These are phyloP conservation scores for Platygyra sinensis DNA, from an alignment of 64 coral and sea anemone species.

Conservation along the genomic window DNA sequence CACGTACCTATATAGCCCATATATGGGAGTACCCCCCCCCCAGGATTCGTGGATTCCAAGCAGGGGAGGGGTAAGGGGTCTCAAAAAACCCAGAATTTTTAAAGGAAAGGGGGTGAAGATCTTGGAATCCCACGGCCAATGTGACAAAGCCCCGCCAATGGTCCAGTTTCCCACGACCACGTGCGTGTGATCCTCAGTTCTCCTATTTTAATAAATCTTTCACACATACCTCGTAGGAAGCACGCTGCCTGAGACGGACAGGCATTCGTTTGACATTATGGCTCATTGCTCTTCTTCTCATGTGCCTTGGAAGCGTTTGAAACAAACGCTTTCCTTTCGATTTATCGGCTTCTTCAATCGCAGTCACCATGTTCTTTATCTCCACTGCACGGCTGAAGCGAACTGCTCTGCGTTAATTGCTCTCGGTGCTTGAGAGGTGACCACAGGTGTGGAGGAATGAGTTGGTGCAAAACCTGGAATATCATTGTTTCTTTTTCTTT, in stretches of 20 bases:
- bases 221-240: conserved; percentile 60
- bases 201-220: not conserved
- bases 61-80: too few species aligned
- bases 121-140: too few species aligned
- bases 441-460: conserved; percentile 4
- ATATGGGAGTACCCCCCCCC: too few species aligned
- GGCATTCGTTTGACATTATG: conserved; percentile 92
- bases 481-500: conserved; percentile 49
- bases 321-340: conserved; percentile 71
- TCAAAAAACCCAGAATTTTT: too few species aligned
- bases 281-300: conserved; percentile 92
- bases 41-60: too few species aligned
- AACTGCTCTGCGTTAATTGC: conserved; percentile 91
- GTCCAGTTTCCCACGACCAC: not conserved
- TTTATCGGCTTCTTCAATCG: conserved; percentile 55
- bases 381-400: conserved; percentile 95
- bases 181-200: not conserved
- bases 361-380: conserved; percentile 88
- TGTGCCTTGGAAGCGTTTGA: conserved; percentile 90
- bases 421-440: conserved; percentile 77
- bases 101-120: too few species aligned
- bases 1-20: too few species aligned
- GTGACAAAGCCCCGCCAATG: too few species aligned
- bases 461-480: conserved; percentile 59
- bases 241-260: conserved; percentile 74